phyloP scores from a whole-genome alignment of 1,140 invertebrate genomes.

The Tigriopus japonicus region DNA sequence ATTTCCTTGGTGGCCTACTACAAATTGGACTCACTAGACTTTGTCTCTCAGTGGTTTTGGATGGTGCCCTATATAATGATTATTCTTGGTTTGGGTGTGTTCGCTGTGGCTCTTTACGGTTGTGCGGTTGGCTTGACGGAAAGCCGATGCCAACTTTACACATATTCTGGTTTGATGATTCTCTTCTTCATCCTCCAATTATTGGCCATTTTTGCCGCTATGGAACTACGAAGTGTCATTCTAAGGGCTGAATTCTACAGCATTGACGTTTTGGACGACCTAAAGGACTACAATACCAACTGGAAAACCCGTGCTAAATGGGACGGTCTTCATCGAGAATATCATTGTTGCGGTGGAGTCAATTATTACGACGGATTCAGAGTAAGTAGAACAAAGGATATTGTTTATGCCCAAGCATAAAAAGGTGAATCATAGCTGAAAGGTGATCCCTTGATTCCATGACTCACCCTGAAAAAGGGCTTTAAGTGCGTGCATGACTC shows the following conservation, averaged over 20 bases:
- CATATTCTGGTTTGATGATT: neutral
- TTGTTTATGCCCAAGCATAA: too few species aligned
- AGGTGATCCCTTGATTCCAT: too few species aligned
- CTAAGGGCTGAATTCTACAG: neutral
- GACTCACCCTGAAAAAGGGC: too few species aligned
- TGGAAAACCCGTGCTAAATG: neutral
- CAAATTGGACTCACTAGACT: neutral
- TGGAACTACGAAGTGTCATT: neutral
- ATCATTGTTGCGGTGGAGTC: neutral
- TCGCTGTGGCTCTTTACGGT: neutral
- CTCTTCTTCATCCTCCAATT: neutral
- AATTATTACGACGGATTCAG: neutral
- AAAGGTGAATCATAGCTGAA: too few species aligned
- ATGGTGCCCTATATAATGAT: neutral
- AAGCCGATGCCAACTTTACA: neutral
- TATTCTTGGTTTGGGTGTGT: neutral
- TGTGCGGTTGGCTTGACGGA: neutral
- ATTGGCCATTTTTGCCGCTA: slow-evolving; percentile 4
- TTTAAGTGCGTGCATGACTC: too few species aligned
- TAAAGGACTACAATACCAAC: neutral
- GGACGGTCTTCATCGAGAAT: neutral
- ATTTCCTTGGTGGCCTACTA: neutral
- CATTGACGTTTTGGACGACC: neutral
- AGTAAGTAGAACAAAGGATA: neutral
- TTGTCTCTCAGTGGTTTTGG: neutral